A percentile compares a stretch with the other conserved stretches of the same genome.
Conservation (phyloP, 1,140 invertebrate genomes). For the Heliconius melpomene region DNA sequence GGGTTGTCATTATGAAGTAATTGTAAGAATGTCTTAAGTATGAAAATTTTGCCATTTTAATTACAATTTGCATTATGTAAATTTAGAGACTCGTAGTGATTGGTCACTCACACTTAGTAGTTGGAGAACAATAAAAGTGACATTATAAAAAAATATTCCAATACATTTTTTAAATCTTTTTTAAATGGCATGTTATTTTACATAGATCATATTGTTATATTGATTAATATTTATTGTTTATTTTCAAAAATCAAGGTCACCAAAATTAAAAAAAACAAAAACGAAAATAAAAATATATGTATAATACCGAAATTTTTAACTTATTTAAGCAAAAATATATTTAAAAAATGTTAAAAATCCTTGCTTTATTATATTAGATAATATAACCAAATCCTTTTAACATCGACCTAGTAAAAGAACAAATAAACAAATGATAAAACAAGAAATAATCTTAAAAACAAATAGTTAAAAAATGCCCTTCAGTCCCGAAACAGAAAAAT, state of each 20-base stretch:
- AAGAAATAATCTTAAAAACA: slow-evolving; percentile 60
- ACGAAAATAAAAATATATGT: not conserved
- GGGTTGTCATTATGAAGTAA: too few relatives aligned
- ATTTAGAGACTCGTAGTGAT: not conserved
- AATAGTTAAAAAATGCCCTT: slow-evolving; percentile 76
- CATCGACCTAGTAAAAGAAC: slow-evolving; percentile 58
- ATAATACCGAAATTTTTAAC: not conserved
- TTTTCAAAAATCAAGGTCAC: not conserved
- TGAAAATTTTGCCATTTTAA: not conserved
- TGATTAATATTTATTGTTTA: too few relatives aligned
- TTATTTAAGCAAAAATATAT: too few relatives aligned
- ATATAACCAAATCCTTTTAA: slow-evolving; percentile 16
- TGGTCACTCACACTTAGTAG: not conserved
- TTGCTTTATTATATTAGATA: slow-evolving; percentile 13
- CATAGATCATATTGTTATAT: too few relatives aligned
- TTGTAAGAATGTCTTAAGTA: not conserved
- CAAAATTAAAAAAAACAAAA: not conserved
- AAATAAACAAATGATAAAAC: slow-evolving; percentile 55
- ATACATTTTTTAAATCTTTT: too few relatives aligned
- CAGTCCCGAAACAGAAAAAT: slow-evolving; percentile 77
- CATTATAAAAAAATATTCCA: too few relatives aligned
- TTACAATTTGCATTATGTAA: not conserved
- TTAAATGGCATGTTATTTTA: too few relatives aligned
- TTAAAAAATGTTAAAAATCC: not conserved
- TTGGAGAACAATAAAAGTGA: too few relatives aligned